These are phyloP conservation scores for Chelonia mydas DNA, from an alignment of 2,797 vertebrate species.

Conservation along the genomic window DNA sequence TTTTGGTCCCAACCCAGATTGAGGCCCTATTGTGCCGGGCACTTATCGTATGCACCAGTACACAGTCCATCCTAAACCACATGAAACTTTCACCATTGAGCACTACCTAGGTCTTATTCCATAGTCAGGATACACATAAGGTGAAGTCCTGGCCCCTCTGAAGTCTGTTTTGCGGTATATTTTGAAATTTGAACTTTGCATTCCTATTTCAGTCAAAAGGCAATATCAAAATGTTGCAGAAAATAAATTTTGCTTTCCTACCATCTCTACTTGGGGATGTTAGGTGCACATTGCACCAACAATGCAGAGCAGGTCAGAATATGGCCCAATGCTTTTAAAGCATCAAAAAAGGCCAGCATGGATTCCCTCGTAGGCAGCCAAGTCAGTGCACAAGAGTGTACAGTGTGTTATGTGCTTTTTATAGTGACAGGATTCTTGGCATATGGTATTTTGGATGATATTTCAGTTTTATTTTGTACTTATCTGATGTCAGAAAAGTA, in stretches of 20 bases:
- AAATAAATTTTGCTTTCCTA: not conserved
- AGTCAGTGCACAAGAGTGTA: not conserved
- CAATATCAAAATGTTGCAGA: not conserved
- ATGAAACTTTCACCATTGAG: not conserved
- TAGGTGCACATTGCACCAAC: not conserved
- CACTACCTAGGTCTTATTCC: no score
- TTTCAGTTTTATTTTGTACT: slow-evolving; percentile 56
- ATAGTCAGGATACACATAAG: no score
- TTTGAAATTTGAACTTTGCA: not conserved
- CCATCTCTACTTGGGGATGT: slow-evolving; percentile 6
- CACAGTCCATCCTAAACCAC: not conserved
- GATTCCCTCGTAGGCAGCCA: slow-evolving; percentile 11
- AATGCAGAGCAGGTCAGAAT: slow-evolving; percentile 17
- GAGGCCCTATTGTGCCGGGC: not conserved
- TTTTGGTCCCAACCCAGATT: not conserved
- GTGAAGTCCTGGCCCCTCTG: no score
- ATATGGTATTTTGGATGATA: slow-evolving; percentile 43
- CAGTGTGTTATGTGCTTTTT: slow-evolving; percentile 23
- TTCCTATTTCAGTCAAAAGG: not conserved
- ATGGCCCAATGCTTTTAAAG: slow-evolving; percentile 50
- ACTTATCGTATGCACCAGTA: no score
- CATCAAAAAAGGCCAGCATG: slow-evolving; percentile 36
- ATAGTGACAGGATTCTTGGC: slow-evolving; percentile 40
- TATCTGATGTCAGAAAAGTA: slow-evolving; percentile 70
- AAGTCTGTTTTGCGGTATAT: not conserved